These are phyloP conservation scores for Diarsia rubi DNA, from an alignment of 2,888 invertebrate genomes.

Conservation along the genomic window DNA sequence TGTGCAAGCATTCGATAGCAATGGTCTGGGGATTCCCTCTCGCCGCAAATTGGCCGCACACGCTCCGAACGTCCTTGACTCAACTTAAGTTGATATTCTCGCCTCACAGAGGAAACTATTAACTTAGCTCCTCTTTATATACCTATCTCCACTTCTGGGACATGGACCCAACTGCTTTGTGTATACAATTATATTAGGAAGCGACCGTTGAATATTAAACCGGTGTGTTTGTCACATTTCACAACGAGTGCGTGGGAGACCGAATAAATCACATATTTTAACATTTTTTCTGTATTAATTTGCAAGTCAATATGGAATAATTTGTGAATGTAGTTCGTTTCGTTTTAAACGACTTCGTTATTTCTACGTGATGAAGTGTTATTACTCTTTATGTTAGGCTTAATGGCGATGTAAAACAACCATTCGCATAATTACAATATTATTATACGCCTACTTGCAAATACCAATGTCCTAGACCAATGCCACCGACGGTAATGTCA, in stretches of 20 bases:
- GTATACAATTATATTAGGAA: conserved; percentile 16
- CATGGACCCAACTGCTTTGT: not conserved
- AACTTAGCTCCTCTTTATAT: conserved; percentile 25
- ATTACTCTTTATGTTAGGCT: conserved; percentile 18
- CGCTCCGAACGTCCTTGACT: conserved; percentile 55
- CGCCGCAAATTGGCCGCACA: conserved; percentile 57
- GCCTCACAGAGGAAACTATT: conserved; percentile 36
- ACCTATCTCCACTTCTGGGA: conserved; percentile 4
- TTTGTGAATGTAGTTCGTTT: conserved; percentile 32
- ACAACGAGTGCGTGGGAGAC: conserved; percentile 37
- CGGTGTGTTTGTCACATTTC: conserved; percentile 42
- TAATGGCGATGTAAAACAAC: conserved; percentile 27
- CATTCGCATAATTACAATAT: conserved; percentile 12
- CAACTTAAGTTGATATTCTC: conserved; percentile 51
- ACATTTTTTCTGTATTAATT: conserved; percentile 56
- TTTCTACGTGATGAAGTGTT: conserved; percentile 36
- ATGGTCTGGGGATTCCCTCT: conserved; percentile 55
- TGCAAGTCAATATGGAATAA: conserved; percentile 57
- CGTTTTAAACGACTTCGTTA: conserved; percentile 18
- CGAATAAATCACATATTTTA: conserved; percentile 60
- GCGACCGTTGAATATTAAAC: conserved; percentile 17
- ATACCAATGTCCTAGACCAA: conserved; percentile 18
- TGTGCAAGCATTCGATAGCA: not conserved
- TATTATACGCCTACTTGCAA: conserved; percentile 22
- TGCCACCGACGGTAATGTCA: not conserved